Evolutionary conservation across 2,797 vertebrate species (phyloP), one percentile per base, ranked within the genome.

Genomic region (Enteromius thamalakanensis): DNA sequence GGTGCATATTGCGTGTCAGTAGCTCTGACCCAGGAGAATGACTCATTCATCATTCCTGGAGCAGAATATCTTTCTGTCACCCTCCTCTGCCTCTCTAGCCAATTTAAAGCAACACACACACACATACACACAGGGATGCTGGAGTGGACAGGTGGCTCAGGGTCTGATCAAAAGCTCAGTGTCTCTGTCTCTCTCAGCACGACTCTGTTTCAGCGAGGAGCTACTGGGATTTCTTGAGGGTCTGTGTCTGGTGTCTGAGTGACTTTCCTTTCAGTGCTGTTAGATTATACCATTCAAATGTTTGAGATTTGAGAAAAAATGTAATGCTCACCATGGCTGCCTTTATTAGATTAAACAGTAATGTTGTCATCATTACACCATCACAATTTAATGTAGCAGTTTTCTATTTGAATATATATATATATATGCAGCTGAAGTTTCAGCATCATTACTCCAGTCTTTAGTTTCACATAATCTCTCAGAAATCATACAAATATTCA

Each of bases 11-110:
- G 23, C 62, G 37, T 62, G 37, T 42, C 40, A n/a, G 67, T 45
- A 64, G 26, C 67, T n/a, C 19, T 69, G 21, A 69, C 67, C 67
- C 37, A 42, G 23, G 37, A 62, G 26, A 3, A 53, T 51, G 77
- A 79, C 26, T 67, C 62, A 53, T 79, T 79, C 62, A 53, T 79
- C 77, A 79, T 67, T 49, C n/a, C 77, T 67, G 23, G n/a, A 21
- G 29, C 11, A 79, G 42, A 32, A 49, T 32, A 65, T 79, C 26
- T 65, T 67, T 11, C 45, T 68, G 45, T 34, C 29, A 79, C 64
- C 64, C 17, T 40, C 11, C 21, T 68, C 7, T 37, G 45, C 62
- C 32, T 79, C 55, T 47, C 29, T 37, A 37, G 29, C 47, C 64
- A 79, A 51, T 51, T 68, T 37, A 60, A 60, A 53, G n/a, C 19